phyloP scores from a whole-genome alignment of 2,888 invertebrate genomes.

The Macaria notata region DNA sequence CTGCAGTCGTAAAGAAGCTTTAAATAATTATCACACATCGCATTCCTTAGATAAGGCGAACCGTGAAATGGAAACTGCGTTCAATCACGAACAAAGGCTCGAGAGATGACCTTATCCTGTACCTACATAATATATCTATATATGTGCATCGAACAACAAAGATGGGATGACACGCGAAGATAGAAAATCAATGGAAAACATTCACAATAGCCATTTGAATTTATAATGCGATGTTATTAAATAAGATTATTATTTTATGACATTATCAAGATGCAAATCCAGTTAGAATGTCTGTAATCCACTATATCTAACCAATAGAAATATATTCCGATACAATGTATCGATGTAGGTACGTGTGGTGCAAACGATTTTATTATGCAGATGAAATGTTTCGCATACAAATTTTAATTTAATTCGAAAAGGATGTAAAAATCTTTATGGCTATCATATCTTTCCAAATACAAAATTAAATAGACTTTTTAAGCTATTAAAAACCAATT shows the following conservation, averaged over 20 bases:
- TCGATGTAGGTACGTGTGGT: no score
- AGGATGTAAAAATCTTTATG: no score
- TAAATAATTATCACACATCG: constrained; percentile 55
- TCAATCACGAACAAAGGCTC: constrained; percentile 58
- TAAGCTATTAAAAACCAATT: no score
- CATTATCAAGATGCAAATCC: constrained; percentile 28
- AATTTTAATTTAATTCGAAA: no score
- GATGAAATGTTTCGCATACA: no score
- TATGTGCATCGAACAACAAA: constrained; percentile 20
- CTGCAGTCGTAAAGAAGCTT: constrained; percentile 44
- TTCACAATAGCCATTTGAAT: constrained; percentile 29
- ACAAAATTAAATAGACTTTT: no score
- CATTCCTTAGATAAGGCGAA: constrained; percentile 68
- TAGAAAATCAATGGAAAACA: constrained; percentile 45
- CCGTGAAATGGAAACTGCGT: constrained; percentile 46
- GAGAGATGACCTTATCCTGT: constrained; percentile 34
- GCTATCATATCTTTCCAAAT: no score
- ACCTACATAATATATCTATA: no score
- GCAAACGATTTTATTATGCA: no score
- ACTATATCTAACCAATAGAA: not conserved
- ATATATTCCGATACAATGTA: not conserved
- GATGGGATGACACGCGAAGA: constrained; percentile 31
- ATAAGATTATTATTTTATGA: constrained; percentile 22
- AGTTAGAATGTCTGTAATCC: constrained; percentile 26
- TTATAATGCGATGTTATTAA: constrained; percentile 26